Evolutionary conservation across 2,888 invertebrate genomes (phyloP).

Genomic region (Patella caerulea): DNA sequence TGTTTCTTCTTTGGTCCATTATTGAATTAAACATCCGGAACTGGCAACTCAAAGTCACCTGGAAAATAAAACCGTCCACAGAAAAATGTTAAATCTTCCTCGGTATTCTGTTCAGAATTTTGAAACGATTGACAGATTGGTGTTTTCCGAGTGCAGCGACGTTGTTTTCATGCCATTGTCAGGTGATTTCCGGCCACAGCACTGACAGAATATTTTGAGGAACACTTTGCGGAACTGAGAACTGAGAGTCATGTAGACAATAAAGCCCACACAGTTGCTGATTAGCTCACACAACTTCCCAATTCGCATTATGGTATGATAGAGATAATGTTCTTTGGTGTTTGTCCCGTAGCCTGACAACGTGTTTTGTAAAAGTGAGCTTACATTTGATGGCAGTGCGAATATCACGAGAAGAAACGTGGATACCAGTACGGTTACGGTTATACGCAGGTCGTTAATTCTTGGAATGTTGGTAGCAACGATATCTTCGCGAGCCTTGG

Average conservation of each 20-base stretch:
- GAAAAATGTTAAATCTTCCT: not conserved
- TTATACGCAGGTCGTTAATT: not conserved
- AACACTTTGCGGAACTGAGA: not conserved
- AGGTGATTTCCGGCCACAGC: not conserved
- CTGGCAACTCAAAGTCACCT: no score
- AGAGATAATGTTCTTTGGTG: conserved; percentile 1
- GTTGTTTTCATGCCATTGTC: no score
- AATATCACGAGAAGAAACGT: not conserved
- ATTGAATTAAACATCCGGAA: no score
- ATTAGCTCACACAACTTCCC: not conserved
- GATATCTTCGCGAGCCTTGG: not conserved
- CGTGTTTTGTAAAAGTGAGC: not conserved
- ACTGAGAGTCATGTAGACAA: conserved; percentile 7
- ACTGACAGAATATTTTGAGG: not conserved
- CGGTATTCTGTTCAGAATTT: no score
- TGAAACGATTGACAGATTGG: no score
- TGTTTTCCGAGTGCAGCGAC: no score
- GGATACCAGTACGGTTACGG: not conserved
- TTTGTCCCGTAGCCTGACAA: not conserved
- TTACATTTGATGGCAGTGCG: not conserved
- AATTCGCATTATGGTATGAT: not conserved
- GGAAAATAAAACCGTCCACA: not conserved
- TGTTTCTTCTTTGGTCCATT: no score
- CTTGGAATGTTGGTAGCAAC: not conserved
- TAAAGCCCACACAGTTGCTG: not conserved